Evolutionary conservation across 2,113 vertebrate species (phyloP), one percentile per base, ranked within the genome.

Genomic region (Sturnira hondurensis): DNA sequence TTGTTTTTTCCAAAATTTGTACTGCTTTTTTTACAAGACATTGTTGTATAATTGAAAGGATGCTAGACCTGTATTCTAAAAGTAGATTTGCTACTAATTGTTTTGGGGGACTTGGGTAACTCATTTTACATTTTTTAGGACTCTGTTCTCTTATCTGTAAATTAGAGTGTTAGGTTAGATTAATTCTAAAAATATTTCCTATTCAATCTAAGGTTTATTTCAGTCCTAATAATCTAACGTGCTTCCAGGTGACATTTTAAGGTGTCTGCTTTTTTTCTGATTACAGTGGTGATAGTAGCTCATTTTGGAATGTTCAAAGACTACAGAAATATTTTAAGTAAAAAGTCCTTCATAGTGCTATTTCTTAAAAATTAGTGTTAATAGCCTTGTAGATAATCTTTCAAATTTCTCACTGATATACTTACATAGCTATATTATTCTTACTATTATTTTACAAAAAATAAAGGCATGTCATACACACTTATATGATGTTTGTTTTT

Each of bases 1-100:
- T 73, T 43, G 84, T 86, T 91, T 90, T 93, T 54, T 38, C 87
- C 56, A 93, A 95, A 97, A 92, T 87, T 10, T 61, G 7, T 77
- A 22, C 43, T 70, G 50, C n/a, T n/a, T 52, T 83, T 58, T 86
- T 92, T 84, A 87, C 41, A 90, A 94, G 78, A 56, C 16, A 73
- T 1, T 58, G 28, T 56, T 8, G 33, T 52, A 52, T 80, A 81
- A 67, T 89, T 80, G 31, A 38, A 86, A 86, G 63, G 52, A 26
- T 77, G 50, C 20, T 67, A 89, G 68, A 71, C 7, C 10, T 92
- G 33, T 3, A 10, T 88, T 86, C 47, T 86, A 45, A 93, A 86
- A 85, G 50, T 74, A 11, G 19, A 92, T 76, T 84, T 89, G 14
- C 2, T 67, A 78, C 68, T 73, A 65, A 80, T 43, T 82, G 19